Evolutionary conservation across 2,113 vertebrate genomes (phyloP), one percentile per base, ranked within the genome.

Genomic region (Thinocorus orbignyianus): DNA sequence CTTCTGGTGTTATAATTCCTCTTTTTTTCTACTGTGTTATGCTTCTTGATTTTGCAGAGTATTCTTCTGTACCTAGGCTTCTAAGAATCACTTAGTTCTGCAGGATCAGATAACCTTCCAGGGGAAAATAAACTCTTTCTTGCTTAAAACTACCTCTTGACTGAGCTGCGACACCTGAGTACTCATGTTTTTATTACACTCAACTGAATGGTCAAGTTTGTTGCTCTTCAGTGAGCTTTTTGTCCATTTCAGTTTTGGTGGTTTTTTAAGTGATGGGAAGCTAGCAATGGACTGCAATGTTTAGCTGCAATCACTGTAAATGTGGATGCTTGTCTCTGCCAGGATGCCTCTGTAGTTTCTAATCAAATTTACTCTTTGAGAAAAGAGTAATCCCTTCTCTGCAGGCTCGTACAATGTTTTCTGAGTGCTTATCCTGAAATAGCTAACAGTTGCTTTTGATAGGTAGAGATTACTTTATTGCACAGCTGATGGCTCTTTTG

Each of bases 201-300:
- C 9, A 8, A 8, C 42, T 41, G 25, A 58, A 16, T 0, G 8
- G 20, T 58, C 2, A 2, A n/a, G 2, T 61, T 51, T 33, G 11
- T 80, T 41, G 57, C 33, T 80, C 6, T 52, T 77, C 3, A 3
- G 9, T 69, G 61, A 60, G 16, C 4, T 80, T 69, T 44, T 15
- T 41, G 13, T 9, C 13, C 2, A 0, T 8, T 71, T 10, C 16
- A 26, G 18, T 22, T 25, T n/a, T 39, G 46, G 61, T n/a, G n/a
- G n/a, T n/a, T n/a, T n/a, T n/a, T 28, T 24, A 22, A 39, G 37
- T 28, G 69, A 17, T n/a, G 24, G 49, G 65, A 35, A 13, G 2
- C 7, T 33, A 0, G 7, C 0, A 6, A 2, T 52, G 52, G 24
- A 8, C 44, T 3, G 2, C 2, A 11, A 1, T 23, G 1, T 13